Base-by-base conservation (phyloP, 2,797 vertebrate species). In the Arnoldichthys spilopterus region DNA sequence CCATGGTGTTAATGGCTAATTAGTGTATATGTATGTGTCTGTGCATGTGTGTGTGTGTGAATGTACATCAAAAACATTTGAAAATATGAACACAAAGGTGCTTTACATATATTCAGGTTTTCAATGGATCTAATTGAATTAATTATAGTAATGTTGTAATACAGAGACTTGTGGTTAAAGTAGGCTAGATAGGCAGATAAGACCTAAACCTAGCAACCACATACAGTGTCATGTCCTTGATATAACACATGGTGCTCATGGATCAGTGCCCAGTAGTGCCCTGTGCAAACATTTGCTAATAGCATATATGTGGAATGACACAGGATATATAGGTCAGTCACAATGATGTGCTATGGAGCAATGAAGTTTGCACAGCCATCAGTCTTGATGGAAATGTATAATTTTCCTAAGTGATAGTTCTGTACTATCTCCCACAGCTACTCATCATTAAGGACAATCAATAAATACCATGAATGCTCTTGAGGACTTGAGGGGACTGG, bases 221-320 rank as follows among this genome's bases (percentile, higher is more conserved):
- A 8, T 22, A 20, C 28, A 34, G 13, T 18, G 9, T 30, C 26
- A 61, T 32, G 1, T 62, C 59, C 24, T 4, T 58, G 54, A 26
- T 18, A 18, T 1, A 26, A 15, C 26, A 61, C 30, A 62, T 20
- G 6, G 59, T 34, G 59, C 59, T 40, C 61, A 37, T 64, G 61
- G 61, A 37, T 40, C 20, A n/a, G 61, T 22, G 61, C 34, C 32
- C 61, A 11, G 18, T 37, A 40, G 61, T 40, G 32, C 4, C 61
- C 61, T 64, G 9, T 37, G 61, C 32, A 64, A 37, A 64, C 61
- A 64, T 20, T 37, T 40, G 61, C 18, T 37, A 64, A 40, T 64
- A 64, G 61, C 18, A 32, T 64, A 22, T 64, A 64, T 40, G 61
- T 40, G 32, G 61, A 64, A 22, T n/a, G 58, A 18, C 15, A 64